Percentiles rank a stretch among this genome's conserved stretches.
These are phyloP conservation scores for Melospiza melodia DNA, from an alignment of 2,113 vertebrate species.

Conservation along the genomic window DNA sequence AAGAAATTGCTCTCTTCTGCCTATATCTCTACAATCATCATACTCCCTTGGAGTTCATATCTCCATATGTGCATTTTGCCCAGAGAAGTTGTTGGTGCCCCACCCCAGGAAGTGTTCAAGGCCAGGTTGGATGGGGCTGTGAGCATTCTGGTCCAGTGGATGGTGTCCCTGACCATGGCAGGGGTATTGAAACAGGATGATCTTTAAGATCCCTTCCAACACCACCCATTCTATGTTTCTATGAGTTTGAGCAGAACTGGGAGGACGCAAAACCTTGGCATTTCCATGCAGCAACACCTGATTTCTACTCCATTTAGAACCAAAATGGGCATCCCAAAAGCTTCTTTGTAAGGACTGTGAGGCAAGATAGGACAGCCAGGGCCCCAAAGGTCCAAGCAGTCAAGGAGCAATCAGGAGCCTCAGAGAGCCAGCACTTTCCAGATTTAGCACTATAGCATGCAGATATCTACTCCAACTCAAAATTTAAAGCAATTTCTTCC, in stretches of 20 bases:
- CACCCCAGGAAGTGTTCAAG: neutral
- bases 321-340: neutral
- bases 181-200: neutral
- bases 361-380: neutral
- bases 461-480: neutral
- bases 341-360: neutral
- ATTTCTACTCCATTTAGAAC: neutral
- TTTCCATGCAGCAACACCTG: neutral
- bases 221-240: neutral
- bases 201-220: neutral
- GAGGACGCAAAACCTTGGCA: neutral
- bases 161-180: neutral
- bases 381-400: neutral
- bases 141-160: neutral
- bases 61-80: neutral
- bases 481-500: neutral
- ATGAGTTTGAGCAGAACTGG: neutral
- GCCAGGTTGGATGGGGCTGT: neutral
- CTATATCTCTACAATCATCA: neutral
- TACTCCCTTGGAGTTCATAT: neutral
- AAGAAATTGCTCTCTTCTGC: neutral
- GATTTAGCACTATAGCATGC: accelerated
- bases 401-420: neutral
- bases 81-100: neutral
- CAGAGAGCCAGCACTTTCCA: neutral